Conservation (phyloP, 2,888 invertebrate species). For the Parelbella ahira region DNA sequence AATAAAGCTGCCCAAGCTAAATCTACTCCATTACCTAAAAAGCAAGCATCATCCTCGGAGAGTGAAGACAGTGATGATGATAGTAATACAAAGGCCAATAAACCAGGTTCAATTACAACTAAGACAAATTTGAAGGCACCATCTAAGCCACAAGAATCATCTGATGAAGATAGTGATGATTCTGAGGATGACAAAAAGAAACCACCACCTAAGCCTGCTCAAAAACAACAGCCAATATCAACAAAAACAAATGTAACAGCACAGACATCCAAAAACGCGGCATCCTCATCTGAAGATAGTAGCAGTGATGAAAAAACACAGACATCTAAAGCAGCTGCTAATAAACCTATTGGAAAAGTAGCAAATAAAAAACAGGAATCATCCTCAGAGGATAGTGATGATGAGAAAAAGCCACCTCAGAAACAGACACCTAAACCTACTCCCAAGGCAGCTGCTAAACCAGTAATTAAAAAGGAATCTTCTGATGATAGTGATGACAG, state of each 20-base stretch:
- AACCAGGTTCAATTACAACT: slow-evolving; percentile 28
- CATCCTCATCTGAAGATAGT: slow-evolving; percentile 51
- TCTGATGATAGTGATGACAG: slow-evolving; percentile 50
- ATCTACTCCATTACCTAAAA: slow-evolving; percentile 28
- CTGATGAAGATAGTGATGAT: slow-evolving; percentile 37
- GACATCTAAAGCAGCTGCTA: slow-evolving; percentile 32
- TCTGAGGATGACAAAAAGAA: slow-evolving; percentile 34
- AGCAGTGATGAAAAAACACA: slow-evolving; percentile 32
- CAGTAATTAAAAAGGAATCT: slow-evolving; percentile 33
- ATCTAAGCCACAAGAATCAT: slow-evolving; percentile 26
- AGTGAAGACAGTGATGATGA: slow-evolving; percentile 58
- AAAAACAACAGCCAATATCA: slow-evolving; percentile 4
- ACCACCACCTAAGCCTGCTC: slow-evolving; percentile 39
- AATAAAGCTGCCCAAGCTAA: slow-evolving; percentile 36
- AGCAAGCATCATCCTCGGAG: slow-evolving; percentile 58
- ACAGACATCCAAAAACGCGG: slow-evolving; percentile 42
- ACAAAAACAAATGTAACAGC: slow-evolving; percentile 27
- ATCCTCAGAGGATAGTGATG: slow-evolving; percentile 48
- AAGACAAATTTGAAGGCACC: slow-evolving; percentile 5
- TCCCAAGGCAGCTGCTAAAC: slow-evolving; percentile 31
- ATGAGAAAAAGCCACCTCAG: slow-evolving; percentile 35
- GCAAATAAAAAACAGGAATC: slow-evolving; percentile 43
- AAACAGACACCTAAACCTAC: slow-evolving; percentile 17
- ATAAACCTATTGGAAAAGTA: slow-evolving; percentile 31
- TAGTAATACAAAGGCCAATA: slow-evolving; percentile 27